These are phyloP conservation scores for Norana najaformis DNA, from an alignment of 2,888 invertebrate species.

Conservation along the genomic window DNA sequence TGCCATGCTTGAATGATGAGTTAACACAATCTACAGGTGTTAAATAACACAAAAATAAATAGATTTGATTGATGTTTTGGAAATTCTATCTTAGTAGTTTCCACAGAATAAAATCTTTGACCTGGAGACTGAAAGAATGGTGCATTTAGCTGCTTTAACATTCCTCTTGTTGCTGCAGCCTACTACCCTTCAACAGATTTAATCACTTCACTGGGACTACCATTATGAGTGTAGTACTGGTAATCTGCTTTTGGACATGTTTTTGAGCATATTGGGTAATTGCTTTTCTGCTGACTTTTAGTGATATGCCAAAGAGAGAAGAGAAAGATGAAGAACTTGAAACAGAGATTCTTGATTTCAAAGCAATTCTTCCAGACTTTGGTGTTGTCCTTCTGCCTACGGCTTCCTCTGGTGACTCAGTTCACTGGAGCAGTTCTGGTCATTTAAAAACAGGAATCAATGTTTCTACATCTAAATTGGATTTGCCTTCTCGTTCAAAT, in stretches of 20 bases:
- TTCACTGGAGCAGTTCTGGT: neutral
- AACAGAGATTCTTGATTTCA: neutral
- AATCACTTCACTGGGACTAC: neutral
- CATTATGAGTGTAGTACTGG: too few relatives aligned
- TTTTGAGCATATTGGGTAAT: neutral
- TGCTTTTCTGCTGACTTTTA: neutral
- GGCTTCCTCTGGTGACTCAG: neutral
- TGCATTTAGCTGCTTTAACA: neutral
- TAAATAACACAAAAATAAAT: neutral
- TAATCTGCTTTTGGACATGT: neutral
- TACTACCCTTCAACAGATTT: neutral
- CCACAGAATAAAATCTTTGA: neutral
- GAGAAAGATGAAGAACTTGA: conserved; percentile 7
- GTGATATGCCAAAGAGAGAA: neutral
- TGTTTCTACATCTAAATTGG: neutral
- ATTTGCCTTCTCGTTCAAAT: neutral
- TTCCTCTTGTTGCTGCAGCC: neutral
- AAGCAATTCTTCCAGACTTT: neutral
- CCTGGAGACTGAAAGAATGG: neutral
- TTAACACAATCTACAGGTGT: neutral
- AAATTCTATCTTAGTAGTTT: neutral
- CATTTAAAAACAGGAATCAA: neutral
- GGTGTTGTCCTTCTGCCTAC: too few relatives aligned
- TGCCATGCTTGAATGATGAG: neutral
- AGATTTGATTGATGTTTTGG: neutral